Evolutionary conservation across 2,113 vertebrate species (phyloP).

Genomic region (Indicator indicator): DNA sequence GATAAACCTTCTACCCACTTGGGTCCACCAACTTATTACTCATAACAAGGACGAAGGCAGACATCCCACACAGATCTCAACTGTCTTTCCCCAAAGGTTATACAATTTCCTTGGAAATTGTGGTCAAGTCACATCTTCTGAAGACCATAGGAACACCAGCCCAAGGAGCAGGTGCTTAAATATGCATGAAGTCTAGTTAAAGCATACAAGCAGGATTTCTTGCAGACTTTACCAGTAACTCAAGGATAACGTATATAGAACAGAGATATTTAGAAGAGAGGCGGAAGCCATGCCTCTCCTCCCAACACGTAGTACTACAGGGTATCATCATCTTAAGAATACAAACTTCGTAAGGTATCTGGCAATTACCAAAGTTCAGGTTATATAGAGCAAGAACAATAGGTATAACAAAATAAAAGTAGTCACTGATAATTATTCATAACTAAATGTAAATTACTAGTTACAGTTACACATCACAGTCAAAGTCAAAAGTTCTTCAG

Average conservation of each 20-base stretch:
- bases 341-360: not conserved
- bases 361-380: not conserved
- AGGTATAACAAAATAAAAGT: not conserved
- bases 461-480: not conserved
- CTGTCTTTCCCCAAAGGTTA: not conserved
- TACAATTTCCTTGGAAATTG: not conserved
- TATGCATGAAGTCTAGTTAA: not conserved
- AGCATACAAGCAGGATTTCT: not conserved
- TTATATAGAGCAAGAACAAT: not conserved
- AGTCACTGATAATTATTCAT: not conserved
- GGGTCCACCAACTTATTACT: not conserved
- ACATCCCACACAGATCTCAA: not conserved
- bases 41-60: not conserved
- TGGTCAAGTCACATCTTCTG: not conserved
- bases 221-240: not conserved
- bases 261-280: not conserved
- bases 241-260: not conserved
- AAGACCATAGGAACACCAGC: not conserved
- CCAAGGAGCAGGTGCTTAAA: not conserved
- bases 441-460: not conserved
- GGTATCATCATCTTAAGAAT: not conserved
- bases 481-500: not conserved
- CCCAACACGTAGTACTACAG: not conserved
- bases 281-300: not conserved
- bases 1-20: not conserved